Conservation (phyloP, 2,888 invertebrate genomes). For the Lithophane semibrunnea region DNA sequence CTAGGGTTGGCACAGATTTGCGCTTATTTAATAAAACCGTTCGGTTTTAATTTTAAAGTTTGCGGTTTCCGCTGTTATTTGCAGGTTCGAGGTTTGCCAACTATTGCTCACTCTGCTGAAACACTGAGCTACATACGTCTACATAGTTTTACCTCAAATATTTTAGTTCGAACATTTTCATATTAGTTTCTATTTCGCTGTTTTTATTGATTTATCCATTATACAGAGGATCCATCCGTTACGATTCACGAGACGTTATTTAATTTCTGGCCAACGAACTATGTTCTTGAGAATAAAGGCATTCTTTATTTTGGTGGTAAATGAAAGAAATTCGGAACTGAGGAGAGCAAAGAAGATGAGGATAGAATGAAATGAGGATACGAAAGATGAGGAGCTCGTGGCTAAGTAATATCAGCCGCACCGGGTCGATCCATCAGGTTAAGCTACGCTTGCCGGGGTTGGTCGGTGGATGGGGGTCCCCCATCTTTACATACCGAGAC, state of each 20-base stretch:
- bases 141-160: slow-evolving; percentile 20
- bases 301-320: too few species aligned
- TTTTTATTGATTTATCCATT: not conserved
- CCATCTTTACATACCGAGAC: too few species aligned
- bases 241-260: not conserved
- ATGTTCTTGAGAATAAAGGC: too few species aligned
- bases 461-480: too few species aligned
- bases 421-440: too few species aligned
- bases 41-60: slow-evolving; percentile 58
- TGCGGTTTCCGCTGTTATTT: slow-evolving; percentile 45
- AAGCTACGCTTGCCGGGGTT: too few species aligned
- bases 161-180: slow-evolving; percentile 13
- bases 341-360: too few species aligned
- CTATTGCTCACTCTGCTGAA: slow-evolving; percentile 36
- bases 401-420: too few species aligned
- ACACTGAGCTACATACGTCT: slow-evolving; percentile 12
- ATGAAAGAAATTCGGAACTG: too few species aligned
- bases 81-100: slow-evolving; percentile 43
- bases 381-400: too few species aligned
- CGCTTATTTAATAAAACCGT: slow-evolving; percentile 46
- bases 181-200: not conserved
- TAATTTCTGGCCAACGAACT: too few species aligned
- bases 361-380: too few species aligned
- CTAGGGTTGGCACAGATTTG: slow-evolving; percentile 58
- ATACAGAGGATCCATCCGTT: not conserved